Evolutionary conservation across 2,113 vertebrate genomes (phyloP), one percentile per base, ranked within the genome.

Genomic region (Eudorcas thomsonii): DNA sequence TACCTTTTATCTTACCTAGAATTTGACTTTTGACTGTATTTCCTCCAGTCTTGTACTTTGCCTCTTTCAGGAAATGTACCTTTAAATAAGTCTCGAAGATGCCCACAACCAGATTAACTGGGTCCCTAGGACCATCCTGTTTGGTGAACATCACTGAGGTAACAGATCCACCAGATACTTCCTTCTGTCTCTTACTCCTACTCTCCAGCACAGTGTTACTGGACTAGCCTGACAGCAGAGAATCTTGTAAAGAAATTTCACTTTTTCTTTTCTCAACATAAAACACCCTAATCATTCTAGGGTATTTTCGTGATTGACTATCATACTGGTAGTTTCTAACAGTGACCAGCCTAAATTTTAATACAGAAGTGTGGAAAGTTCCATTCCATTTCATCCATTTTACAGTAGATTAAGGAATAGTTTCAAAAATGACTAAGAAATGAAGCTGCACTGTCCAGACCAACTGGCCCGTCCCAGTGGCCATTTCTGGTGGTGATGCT

Each of bases 381-480:
- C 52, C 19, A 30, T 77, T 74, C 67, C 36, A 74, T 74, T 74
- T 36, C 67, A 74, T 39, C 10, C 36, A 25, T 39, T 93, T 90
- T 50, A 71, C 28, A 7, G 14, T 36, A 80, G 3, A 45, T 43
- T 36, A 88, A 89, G 25, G 43, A 93, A 92, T 23, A 13, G 14
- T 36, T 88, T 97, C 13, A 90, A 62, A 95, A 88, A 86, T 57
- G 91, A 48, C 60, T 81, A 88, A 78, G 80, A 88, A 83, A 43
- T 95, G 4, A 92, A 96, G 64, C 25, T 59, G 5, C 6, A 5
- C 25, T 57, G 4, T 17, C 36, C 67, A 87, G 91, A 84, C 7
- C 30, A 88, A 88, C 5, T 15, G 43, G 59, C 33, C 54, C 28
- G 26, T 30, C 4, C n/a, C 67, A 85, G 4, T 15, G 26, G 30